Evolutionary conservation across 2,113 vertebrate genomes (phyloP).

Genomic region (Trogon melanurus): DNA sequence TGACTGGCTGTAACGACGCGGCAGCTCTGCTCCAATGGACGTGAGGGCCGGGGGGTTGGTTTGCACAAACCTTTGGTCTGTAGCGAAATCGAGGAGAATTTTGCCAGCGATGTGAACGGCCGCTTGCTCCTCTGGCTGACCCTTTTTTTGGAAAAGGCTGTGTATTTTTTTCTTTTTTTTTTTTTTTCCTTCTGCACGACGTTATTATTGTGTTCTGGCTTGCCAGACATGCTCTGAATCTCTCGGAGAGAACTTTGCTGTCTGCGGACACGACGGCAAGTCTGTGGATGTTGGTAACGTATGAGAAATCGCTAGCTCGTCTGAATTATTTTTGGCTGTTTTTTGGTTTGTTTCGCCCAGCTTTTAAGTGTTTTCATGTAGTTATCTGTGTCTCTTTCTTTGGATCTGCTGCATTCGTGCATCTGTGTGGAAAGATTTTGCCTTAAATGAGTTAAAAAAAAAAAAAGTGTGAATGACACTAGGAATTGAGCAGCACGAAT

Average conservation of each 20-base stretch:
- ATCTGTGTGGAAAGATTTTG: neutral
- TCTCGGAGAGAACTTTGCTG: neutral
- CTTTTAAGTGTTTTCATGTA: neutral
- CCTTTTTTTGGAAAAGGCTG: neutral
- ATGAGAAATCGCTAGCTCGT: neutral
- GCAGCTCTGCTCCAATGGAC: neutral
- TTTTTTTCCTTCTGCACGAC: neutral
- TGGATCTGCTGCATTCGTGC: conserved; percentile 48
- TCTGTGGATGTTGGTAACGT: neutral
- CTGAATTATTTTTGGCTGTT: neutral
- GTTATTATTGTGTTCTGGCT: neutral
- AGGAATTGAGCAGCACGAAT: neutral
- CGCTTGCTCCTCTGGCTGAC: neutral
- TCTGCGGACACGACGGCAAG: neutral
- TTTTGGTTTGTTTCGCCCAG: neutral
- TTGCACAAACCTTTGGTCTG: neutral
- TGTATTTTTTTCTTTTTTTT: neutral
- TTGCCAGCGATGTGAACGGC: neutral
- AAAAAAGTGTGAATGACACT: neutral
- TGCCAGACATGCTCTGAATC: neutral
- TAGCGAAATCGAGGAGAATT: neutral
- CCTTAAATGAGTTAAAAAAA: neutral
- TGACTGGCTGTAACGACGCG: neutral
- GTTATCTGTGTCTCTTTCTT: conserved; percentile 18
- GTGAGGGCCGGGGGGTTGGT: neutral